phyloP scores from a whole-genome alignment of 2,888 invertebrate species.

The Dolichomitus sp. region DNA sequence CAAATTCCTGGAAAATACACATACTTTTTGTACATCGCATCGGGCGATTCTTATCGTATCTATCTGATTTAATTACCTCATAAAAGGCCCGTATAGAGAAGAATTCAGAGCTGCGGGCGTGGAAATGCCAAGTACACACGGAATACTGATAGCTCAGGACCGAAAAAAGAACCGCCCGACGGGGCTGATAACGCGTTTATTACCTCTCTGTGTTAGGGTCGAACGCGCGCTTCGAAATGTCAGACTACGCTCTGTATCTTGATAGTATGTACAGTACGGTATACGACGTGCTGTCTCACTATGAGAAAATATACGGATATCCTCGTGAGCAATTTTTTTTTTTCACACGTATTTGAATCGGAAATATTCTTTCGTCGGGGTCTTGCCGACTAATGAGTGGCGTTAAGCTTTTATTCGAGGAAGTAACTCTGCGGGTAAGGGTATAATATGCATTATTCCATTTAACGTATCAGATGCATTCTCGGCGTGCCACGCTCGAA shows the following conservation, averaged over 20 bases:
- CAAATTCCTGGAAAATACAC: neutral
- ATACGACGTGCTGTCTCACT: constrained; percentile 23
- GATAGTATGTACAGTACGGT: neutral
- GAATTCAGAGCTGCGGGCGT: constrained; percentile 46
- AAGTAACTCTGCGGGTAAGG: constrained; percentile 22
- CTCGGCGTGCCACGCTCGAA: constrained; percentile 53
- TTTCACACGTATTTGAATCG: constrained; percentile 5
- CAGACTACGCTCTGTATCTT: constrained; percentile 25
- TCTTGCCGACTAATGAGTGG: constrained; percentile 26
- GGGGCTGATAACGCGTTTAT: constrained; percentile 63
- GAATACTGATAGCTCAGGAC: constrained; percentile 50
- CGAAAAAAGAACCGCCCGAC: constrained; percentile 51
- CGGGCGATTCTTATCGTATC: constrained; percentile 36
- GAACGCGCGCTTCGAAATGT: constrained; percentile 33
- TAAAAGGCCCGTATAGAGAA: constrained; percentile 49
- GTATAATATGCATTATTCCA: constrained; percentile 52
- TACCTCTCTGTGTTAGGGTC: constrained; percentile 21
- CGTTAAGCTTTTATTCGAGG: constrained; percentile 40
- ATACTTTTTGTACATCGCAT: constrained; percentile 17
- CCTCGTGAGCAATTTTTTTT: neutral
- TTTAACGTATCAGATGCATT: constrained; percentile 60
- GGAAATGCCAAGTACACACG: constrained; percentile 58
- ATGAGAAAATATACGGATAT: constrained; percentile 32
- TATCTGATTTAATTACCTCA: constrained; percentile 64
- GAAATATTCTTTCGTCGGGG: neutral